These are phyloP conservation scores for Papilio aristodemus DNA, from an alignment of 1,140 invertebrate genomes.

Conservation along the genomic window DNA sequence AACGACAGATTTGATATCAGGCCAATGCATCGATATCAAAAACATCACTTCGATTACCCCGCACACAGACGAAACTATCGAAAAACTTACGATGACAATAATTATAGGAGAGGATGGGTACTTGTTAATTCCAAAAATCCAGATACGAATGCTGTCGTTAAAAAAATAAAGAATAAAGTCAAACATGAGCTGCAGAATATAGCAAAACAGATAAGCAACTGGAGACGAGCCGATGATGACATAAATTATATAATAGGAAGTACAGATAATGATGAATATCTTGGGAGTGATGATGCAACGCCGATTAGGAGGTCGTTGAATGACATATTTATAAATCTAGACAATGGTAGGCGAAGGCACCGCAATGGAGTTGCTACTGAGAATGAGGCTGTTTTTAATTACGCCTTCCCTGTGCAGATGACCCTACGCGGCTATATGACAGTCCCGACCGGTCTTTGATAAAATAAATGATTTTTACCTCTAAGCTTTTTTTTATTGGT, in stretches of 20 bases:
- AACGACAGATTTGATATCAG: conserved; percentile 51
- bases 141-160: not conserved
- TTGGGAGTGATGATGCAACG: not conserved
- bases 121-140: not conserved
- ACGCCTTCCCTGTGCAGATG: conserved; percentile 21
- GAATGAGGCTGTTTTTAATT: conserved; percentile 18
- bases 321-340: conserved; percentile 23
- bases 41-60: conserved; percentile 31
- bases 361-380: not conserved
- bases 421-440: not conserved
- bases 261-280: not conserved
- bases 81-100: not conserved
- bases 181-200: conserved; percentile 2
- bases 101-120: not conserved
- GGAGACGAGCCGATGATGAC: not conserved
- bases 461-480: not conserved
- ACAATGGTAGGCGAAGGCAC: not conserved
- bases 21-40: conserved; percentile 40
- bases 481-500: not conserved
- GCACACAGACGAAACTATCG: not conserved
- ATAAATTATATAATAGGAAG: not conserved
- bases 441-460: not conserved
- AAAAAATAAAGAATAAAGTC: conserved; percentile 12
- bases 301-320: conserved; percentile 5
- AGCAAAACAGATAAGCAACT: conserved; percentile 1